phyloP scores from a whole-genome alignment of 37 sponge, comb jelly and placozoan species.

The Aplysina aerophoba region DNA sequence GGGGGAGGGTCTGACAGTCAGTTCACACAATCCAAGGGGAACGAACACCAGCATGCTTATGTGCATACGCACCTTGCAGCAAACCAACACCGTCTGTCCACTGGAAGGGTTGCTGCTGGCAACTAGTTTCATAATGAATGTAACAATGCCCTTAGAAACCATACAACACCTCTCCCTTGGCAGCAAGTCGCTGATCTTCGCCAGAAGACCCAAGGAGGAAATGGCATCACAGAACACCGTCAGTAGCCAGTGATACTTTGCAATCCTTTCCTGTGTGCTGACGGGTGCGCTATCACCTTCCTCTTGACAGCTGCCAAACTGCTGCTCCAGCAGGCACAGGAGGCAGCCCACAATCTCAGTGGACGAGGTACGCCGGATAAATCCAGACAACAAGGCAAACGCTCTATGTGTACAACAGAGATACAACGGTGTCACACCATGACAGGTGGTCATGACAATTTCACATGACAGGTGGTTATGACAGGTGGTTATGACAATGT shows the following conservation, averaged over 20 bases:
- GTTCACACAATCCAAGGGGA: too few relatives aligned
- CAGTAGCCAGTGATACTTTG: slow-evolving; percentile 9
- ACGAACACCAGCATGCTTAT: background rate
- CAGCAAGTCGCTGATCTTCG: background rate
- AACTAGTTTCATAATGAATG: background rate
- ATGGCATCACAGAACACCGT: slow-evolving; percentile 15
- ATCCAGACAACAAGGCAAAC: slow-evolving; percentile 4
- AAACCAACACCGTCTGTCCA: background rate
- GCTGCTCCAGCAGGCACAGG: background rate
- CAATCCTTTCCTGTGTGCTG: background rate
- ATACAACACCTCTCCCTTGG: background rate
- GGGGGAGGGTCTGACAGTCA: too few relatives aligned
- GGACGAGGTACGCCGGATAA: background rate
- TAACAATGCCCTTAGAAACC: background rate
- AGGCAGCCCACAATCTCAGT: background rate
- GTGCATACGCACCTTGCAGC: slow-evolving; percentile 6
- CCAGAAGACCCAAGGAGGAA: background rate
- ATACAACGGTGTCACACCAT: too few relatives aligned
- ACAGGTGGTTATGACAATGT: too few relatives aligned
- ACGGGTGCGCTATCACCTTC: background rate
- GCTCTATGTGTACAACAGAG: background rate
- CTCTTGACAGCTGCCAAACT: background rate
- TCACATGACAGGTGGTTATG: too few relatives aligned
- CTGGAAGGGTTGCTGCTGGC: background rate
- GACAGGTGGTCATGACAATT: too few relatives aligned